phyloP scores from a whole-genome alignment of 1,140 invertebrate genomes.

The Schlechtendalia chinensis region DNA sequence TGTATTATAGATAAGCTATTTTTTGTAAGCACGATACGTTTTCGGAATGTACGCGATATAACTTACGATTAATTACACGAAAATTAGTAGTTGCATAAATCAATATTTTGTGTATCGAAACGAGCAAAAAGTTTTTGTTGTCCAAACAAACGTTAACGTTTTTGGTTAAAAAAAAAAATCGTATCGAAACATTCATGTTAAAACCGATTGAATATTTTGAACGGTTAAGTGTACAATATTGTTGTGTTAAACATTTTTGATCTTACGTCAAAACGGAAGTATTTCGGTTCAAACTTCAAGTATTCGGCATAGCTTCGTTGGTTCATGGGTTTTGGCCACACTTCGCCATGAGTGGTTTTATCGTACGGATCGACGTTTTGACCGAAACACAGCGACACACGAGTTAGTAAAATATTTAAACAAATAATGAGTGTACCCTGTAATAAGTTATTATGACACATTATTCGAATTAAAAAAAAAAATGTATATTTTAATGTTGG shows the following conservation, averaged over 20 bases:
- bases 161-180: background rate
- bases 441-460: background rate
- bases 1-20: too few species aligned
- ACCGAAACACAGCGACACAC: background rate
- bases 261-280: slow-evolving; percentile 28
- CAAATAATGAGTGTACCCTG: background rate
- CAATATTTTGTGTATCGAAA: background rate
- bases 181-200: background rate
- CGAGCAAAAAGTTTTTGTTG: too few species aligned
- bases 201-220: background rate
- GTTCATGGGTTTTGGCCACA: slow-evolving; percentile 21
- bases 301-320: background rate
- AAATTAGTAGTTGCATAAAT: too few species aligned
- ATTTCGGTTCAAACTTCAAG: background rate
- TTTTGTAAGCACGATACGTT: too few species aligned
- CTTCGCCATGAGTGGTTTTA: slow-evolving; percentile 13
- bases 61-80: too few species aligned
- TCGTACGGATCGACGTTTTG: background rate
- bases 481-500: background rate
- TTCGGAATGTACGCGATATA: too few species aligned
- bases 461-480: background rate
- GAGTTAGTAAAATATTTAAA: background rate
- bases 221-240: background rate
- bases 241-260: background rate
- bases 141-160: background rate